These are phyloP conservation scores for Plestiodon gilberti DNA, from an alignment of 2,113 vertebrate genomes.

Conservation along the genomic window DNA sequence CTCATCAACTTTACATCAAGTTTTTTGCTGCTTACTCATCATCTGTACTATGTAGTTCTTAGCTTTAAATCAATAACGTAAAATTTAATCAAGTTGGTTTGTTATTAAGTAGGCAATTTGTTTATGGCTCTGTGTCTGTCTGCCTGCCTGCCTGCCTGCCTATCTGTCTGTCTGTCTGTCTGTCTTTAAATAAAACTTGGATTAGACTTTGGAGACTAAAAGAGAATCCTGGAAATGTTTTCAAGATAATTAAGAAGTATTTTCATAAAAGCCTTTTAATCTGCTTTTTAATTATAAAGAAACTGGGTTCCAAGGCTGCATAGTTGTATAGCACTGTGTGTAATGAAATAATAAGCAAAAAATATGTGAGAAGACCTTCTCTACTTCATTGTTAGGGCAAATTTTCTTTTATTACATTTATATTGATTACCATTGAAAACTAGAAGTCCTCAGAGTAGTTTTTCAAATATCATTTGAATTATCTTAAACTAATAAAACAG, in stretches of 20 bases:
- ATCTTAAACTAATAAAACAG: too few relatives aligned
- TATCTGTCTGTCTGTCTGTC: not conserved
- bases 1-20: not conserved
- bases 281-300: not conserved
- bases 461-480: too few relatives aligned
- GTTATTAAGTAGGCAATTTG: constrained; percentile 8
- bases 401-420: too few relatives aligned
- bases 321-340: not conserved
- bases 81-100: not conserved
- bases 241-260: not conserved
- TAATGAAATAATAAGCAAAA: not conserved
- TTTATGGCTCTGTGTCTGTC: not conserved
- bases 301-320: not conserved
- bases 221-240: not conserved
- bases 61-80: constrained; percentile 1
- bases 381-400: not conserved
- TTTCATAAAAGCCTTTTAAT: not conserved
- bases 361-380: not conserved
- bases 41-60: not conserved
- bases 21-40: not conserved
- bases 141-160: too few relatives aligned
- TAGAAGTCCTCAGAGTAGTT: too few relatives aligned
- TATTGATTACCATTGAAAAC: too few relatives aligned
- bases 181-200: not conserved
- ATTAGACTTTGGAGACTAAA: not conserved